A percentile compares a stretch with the other conserved stretches of the same genome.
Evolutionary conservation across 2,113 vertebrate species (phyloP).

Genomic region (Toxostoma redivivum): DNA sequence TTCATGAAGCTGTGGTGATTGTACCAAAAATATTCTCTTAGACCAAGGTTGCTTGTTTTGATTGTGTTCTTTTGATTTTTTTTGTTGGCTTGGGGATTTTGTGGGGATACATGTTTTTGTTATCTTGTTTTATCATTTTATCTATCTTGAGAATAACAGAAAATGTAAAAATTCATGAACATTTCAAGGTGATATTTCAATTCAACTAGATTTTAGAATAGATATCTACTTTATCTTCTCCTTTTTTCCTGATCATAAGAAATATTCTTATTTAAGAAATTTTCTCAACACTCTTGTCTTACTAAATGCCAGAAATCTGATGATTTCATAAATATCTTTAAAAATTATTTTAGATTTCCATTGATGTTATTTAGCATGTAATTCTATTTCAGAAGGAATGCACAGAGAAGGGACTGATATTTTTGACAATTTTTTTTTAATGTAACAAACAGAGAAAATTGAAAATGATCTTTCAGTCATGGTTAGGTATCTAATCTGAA

Average conservation of each 20-base stretch:
- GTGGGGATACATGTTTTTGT: rapidly evolving
- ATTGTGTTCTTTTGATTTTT: not conserved
- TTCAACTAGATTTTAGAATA: not conserved
- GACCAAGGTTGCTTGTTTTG: not conserved
- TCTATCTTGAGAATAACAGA: not conserved
- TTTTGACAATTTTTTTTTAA: not conserved
- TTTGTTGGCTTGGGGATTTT: not conserved
- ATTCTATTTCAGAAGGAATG: not conserved
- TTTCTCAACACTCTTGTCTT: not conserved
- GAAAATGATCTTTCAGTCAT: not conserved
- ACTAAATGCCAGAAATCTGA: not conserved
- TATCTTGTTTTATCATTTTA: not conserved
- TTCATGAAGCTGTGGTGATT: not conserved
- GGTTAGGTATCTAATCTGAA: not conserved
- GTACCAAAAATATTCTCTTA: not conserved
- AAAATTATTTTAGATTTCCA: not conserved
- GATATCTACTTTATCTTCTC: not conserved
- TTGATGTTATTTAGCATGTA: not conserved
- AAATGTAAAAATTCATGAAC: not conserved
- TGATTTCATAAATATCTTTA: not conserved
- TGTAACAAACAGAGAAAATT: not conserved
- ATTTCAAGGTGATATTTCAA: not conserved
- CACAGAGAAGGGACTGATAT: not conserved
- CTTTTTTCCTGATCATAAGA: not conserved
- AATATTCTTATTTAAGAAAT: no score